Evolutionary conservation across 2,888 invertebrate genomes (phyloP).

Genomic region (Pristionchus fissidentatus): DNA sequence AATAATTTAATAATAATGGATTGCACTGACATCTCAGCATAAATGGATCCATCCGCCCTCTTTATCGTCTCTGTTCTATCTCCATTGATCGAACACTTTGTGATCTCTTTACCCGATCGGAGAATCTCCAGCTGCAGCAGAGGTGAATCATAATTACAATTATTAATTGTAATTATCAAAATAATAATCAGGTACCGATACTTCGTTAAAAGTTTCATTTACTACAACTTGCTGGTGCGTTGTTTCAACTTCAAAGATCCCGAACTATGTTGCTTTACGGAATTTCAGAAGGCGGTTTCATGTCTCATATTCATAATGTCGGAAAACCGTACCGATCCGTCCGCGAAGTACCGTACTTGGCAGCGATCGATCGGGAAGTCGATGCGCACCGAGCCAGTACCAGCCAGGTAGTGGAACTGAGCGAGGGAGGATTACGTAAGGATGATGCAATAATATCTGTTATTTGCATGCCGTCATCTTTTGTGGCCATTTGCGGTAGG

Average conservation of each 20-base stretch:
- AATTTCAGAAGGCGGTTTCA: too few relatives aligned
- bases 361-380: not conserved
- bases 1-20: too few relatives aligned
- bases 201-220: too few relatives aligned
- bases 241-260: too few relatives aligned
- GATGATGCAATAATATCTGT: not conserved
- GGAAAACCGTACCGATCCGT: not conserved
- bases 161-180: not conserved
- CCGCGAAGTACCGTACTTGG: not conserved
- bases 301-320: not conserved
- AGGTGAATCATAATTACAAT: not conserved
- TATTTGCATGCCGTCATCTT: too few relatives aligned
- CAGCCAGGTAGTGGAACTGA: not conserved
- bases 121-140: slow-evolving; percentile 10
- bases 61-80: not conserved
- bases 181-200: too few relatives aligned
- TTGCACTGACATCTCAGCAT: not conserved
- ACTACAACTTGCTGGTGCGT: too few relatives aligned
- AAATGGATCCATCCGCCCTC: not conserved
- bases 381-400: not conserved
- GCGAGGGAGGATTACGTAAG: not conserved
- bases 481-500: too few relatives aligned
- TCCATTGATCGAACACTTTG: not conserved
- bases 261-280: too few relatives aligned
- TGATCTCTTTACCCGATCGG: not conserved